phyloP scores from a whole-genome alignment of 2,888 invertebrate species.

The Drosophila paracracens region DNA sequence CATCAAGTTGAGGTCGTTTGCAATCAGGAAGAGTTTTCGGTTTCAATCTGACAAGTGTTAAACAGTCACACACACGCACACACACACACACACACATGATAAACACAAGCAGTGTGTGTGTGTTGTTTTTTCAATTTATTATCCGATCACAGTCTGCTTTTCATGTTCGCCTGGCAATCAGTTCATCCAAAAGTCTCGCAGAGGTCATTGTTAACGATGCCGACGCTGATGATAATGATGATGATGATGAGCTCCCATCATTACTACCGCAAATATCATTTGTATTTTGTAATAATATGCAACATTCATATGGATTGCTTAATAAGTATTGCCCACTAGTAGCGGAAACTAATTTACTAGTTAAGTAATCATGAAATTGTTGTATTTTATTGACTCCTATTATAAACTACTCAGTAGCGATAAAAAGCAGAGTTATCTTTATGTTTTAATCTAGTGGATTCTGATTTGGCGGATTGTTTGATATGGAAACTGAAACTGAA shows the following conservation, averaged over 20 bases:
- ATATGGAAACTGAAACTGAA: background rate
- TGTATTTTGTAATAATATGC: background rate
- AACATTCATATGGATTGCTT: background rate
- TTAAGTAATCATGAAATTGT: background rate
- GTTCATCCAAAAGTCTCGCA: constrained; percentile 51
- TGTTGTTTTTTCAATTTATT: constrained; percentile 29
- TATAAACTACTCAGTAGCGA: background rate
- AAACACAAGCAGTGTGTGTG: background rate
- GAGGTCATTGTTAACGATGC: constrained; percentile 46
- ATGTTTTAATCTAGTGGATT: background rate
- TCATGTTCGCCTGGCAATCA: constrained; percentile 54
- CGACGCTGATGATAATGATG: background rate
- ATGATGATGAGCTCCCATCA: constrained; percentile 19
- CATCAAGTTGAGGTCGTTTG: constrained; percentile 20
- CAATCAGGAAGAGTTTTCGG: constrained; percentile 42
- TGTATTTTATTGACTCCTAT: background rate
- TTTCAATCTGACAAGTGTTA: constrained; percentile 1
- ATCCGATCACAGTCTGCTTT: constrained; percentile 39
- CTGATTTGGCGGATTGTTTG: background rate
- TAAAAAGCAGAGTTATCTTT: background rate
- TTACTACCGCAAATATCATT: background rate
- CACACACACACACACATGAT: background rate
- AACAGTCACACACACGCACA: background rate
- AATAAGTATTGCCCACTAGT: background rate
- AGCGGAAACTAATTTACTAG: background rate